phyloP scores from a whole-genome alignment of 1,140 invertebrate species.

The Drosophila littoralis region DNA sequence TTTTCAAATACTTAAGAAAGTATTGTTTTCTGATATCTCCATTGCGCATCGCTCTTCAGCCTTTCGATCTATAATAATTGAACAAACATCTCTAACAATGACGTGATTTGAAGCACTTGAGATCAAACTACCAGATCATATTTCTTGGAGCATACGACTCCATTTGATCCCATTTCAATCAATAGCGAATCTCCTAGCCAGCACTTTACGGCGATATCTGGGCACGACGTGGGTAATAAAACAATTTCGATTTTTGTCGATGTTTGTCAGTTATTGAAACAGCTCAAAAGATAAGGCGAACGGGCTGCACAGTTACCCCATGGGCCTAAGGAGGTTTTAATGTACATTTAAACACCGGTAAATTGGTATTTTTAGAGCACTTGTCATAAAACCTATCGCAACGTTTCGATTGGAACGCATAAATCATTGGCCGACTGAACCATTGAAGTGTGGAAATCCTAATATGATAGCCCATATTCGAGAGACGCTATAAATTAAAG shows the following conservation, averaged over 20 bases:
- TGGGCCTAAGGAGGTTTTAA: constrained; percentile 71
- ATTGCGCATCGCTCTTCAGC: background rate
- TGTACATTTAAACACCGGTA: constrained; percentile 76
- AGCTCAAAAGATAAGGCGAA: constrained; percentile 60
- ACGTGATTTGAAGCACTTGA: constrained; percentile 18
- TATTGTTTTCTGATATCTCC: too few relatives aligned
- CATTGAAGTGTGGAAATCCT: constrained; percentile 20
- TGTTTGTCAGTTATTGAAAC: constrained; percentile 51
- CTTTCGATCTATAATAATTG: constrained; percentile 21
- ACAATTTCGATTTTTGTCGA: constrained; percentile 62
- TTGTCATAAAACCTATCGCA: constrained; percentile 62
- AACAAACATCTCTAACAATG: constrained; percentile 1
- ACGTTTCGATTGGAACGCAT: constrained; percentile 35
- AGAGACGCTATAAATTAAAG: background rate
- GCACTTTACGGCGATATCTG: constrained; percentile 7
- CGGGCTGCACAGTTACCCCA: constrained; percentile 8
- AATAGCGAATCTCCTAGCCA: constrained; percentile 4
- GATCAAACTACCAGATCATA: constrained; percentile 26
- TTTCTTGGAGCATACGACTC: constrained; percentile 26
- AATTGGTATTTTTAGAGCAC: constrained; percentile 80
- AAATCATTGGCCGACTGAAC: constrained; percentile 40
- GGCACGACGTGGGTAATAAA: constrained; percentile 49
- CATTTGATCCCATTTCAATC: background rate
- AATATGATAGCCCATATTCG: constrained; percentile 10
- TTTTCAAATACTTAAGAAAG: too few relatives aligned